Percentiles rank a stretch among this genome's conserved stretches.
phyloP scores from a whole-genome alignment of 2,797 vertebrate species.

The Forpus xanthops region DNA sequence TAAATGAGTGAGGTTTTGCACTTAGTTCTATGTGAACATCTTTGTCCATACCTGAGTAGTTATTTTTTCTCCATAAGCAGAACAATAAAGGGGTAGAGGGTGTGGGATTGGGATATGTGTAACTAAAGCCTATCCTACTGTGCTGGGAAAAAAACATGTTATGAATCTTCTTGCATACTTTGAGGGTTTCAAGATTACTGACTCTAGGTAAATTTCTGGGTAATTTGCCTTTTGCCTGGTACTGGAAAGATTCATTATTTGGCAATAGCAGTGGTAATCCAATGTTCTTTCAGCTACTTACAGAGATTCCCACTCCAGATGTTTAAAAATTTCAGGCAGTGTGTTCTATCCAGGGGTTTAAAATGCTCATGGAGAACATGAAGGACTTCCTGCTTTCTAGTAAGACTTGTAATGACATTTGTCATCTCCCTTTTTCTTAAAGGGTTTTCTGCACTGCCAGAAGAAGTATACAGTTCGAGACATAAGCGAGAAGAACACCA shows the following conservation, averaged over 20 bases:
- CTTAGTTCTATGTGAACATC: background rate
- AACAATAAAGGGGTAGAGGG: background rate
- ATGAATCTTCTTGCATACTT: background rate
- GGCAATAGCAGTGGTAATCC: background rate
- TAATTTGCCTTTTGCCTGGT: background rate
- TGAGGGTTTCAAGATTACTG: background rate
- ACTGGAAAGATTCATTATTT: background rate
- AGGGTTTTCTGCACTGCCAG: slow-evolving; percentile 91
- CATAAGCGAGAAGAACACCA: slow-evolving; percentile 70
- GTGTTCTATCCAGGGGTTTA: background rate
- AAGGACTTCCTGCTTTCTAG: background rate
- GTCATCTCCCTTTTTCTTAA: slow-evolving; percentile 19
- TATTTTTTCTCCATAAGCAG: background rate
- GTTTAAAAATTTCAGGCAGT: background rate
- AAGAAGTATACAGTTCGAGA: slow-evolving; percentile 85
- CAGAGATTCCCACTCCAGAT: background rate
- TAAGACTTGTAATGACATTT: background rate
- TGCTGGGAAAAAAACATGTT: background rate
- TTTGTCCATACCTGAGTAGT: background rate
- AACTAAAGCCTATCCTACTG: background rate
- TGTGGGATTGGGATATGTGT: background rate
- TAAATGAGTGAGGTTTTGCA: background rate
- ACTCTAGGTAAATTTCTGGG: background rate
- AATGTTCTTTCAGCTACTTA: background rate
- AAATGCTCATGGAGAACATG: fast-evolving